Base-by-base conservation (phyloP, 1,140 invertebrate species). In the Luehdorfia chinensis region DNA sequence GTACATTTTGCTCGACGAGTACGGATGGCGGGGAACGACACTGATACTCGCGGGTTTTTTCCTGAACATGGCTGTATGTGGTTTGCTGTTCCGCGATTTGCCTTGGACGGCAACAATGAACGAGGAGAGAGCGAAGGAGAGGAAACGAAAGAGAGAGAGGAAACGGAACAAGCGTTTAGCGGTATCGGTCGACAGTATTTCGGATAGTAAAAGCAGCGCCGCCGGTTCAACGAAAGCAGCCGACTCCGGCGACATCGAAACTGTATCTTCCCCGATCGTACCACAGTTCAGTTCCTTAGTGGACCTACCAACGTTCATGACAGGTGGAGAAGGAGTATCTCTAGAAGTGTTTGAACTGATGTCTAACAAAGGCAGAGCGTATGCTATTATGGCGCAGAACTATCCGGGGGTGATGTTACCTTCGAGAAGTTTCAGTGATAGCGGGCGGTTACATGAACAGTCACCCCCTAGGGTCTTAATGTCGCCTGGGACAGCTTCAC, bases 11-110 rank as follows among this genome's bases (percentile, higher is more conserved):
- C 78, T 96, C 3, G 89, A 90, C 14, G 91, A 94, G 50, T 97
- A 95, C 71, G 93, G 93, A 0, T 98, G 96, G 96, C 86, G 94
- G 31, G 95, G 95, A 0, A 92, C 92, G 0, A 93, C 94, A 0
- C 75, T 96, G 1, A 93, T 97, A 31, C 75, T 97, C 2, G 92
- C 94, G 0, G 96, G 95, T 4, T 79, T 96, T 4, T 96, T 97
- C 63, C 85, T 97, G 1, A 96, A 97, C 76, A 91, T 97, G 61
- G 92, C 93, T 14, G 94, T 96, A 0, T 98, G 95, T 75, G 96
- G 96, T 0, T 90, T 92, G 19, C 77, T 97, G 2, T 96, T 96
- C 92, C 83, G 93, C 39, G 95, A 96, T 63, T 84, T 96, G 9
- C 91, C 92, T 2, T 94, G 93, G 92, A 93, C 93, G 0, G 88